Base-by-base conservation (phyloP, 1,140 invertebrate species). In the Drosophila funebris region DNA sequence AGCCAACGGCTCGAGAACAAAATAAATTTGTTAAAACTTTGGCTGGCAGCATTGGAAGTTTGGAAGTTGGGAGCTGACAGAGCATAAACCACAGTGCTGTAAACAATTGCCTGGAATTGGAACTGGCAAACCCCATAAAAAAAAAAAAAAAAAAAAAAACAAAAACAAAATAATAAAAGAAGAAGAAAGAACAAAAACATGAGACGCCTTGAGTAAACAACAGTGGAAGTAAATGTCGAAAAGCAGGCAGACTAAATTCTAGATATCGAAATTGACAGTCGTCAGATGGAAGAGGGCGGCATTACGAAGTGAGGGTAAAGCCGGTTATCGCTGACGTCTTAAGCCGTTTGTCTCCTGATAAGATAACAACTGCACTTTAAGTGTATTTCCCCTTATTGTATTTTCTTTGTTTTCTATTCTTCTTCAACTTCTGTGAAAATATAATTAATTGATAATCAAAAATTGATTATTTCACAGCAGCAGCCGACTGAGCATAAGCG, bases 391-490 rank as follows among this genome's bases (percentile, higher is more conserved):
- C 22, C 18, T 27, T 8, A 29, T 13, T 29, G 22, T 3, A 13
- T 50, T 14, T 41, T 18, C 16, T 1, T 1, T 50, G 18, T 20
- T 4, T 9, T 16, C 48, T 4, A 11, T 33, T 46, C 8, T 11
- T 11, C n/a, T n/a, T 24, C 22, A 14, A 39, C 37, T 57, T 57
- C 63, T 53, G 58, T 61, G 22, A 67, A 74, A 85, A 81, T 71
- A 74, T 81, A 85, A 85, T 85, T 77, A 85, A 85, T 74, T 85
- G 77, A 85, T 87, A 87, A 81, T 87, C 74, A 64, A 78, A 80
- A 78, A 87, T 58, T 71, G 78, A 87, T 75, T 75, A 81, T 66
- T 73, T 44, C 20, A 8, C 33, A n/a, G n/a, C n/a, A 33, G 3
- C 24, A 27, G 24, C 24, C 4, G 41, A 22, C 41, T 4, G 9